Evolutionary conservation across 2,888 invertebrate species (phyloP).

Genomic region (Melinaea marsaeus): DNA sequence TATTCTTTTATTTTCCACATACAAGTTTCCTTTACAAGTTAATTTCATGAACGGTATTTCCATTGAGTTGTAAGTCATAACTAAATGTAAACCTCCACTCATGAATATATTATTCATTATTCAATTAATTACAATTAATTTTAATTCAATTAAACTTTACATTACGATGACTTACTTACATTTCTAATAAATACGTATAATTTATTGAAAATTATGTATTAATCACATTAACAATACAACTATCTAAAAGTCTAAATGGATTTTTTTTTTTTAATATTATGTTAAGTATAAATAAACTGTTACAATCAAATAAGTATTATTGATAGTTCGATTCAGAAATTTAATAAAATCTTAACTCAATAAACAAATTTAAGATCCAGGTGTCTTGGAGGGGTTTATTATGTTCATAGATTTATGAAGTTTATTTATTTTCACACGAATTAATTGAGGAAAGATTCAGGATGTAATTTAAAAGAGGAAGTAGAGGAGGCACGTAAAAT

Average conservation of each 20-base stretch:
- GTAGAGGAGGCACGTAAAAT: neutral
- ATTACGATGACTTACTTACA: neutral
- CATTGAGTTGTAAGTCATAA: conserved; percentile 16
- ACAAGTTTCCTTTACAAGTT: conserved; percentile 18
- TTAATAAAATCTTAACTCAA: no score
- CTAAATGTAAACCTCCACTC: conserved; percentile 17
- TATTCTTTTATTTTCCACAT: conserved; percentile 22
- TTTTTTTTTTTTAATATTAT: no score
- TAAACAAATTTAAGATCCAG: no score
- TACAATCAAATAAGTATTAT: no score
- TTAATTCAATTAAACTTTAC: neutral
- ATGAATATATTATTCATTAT: neutral
- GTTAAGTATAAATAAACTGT: no score
- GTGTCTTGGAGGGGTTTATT: no score
- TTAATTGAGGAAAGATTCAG: conserved; percentile 3
- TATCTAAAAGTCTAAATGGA: no score
- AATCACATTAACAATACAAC: no score
- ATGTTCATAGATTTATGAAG: conserved; percentile 9
- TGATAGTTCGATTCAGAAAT: no score
- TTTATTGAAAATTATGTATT: no score
- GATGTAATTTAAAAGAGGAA: neutral
- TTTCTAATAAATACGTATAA: neutral
- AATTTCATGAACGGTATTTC: conserved; percentile 28
- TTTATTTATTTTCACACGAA: conserved; percentile 17
- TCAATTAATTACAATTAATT: neutral